Evolutionary conservation across 2,888 invertebrate genomes (phyloP).

Genomic region (Brachypterus glaber): DNA sequence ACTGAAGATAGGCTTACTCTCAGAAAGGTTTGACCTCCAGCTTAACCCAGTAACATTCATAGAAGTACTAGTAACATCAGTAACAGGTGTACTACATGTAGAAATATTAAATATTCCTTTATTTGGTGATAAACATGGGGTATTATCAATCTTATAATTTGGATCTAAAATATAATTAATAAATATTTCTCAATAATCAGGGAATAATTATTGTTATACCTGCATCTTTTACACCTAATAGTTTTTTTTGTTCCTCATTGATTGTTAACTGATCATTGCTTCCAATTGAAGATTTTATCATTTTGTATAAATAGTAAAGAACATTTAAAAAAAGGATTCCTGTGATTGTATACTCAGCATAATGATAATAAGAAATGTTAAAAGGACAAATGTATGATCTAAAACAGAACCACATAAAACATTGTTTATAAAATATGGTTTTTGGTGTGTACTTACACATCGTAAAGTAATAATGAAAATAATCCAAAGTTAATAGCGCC

Average conservation of each 20-base stretch:
- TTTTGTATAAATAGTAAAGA: constrained; percentile 45
- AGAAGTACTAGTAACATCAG: constrained; percentile 24
- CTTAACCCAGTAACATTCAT: constrained; percentile 36
- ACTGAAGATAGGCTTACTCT: constrained; percentile 27
- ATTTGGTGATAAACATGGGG: constrained; percentile 16
- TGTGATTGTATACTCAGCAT: constrained; percentile 40
- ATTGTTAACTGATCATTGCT: constrained; percentile 40
- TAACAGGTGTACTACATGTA: constrained; percentile 7
- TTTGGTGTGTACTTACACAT: constrained; percentile 53
- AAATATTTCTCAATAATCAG: too few relatives aligned
- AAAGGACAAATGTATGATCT: constrained; percentile 42
- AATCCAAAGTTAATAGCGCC: constrained; percentile 48
- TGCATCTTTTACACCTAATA: constrained; percentile 44
- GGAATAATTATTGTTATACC: too few relatives aligned
- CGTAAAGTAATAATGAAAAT: constrained; percentile 47
- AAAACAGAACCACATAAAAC: constrained; percentile 19
- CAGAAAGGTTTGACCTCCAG: constrained; percentile 36
- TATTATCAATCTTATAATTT: constrained; percentile 25
- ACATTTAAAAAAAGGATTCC: constrained; percentile 43
- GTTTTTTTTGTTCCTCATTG: constrained; percentile 44
- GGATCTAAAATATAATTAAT: constrained; percentile 26
- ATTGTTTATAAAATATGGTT: background rate
- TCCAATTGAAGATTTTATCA: constrained; percentile 36
- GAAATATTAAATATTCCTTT: constrained; percentile 12
- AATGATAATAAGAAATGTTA: constrained; percentile 38